A percentile compares a stretch with the other conserved stretches of the same genome.
Conservation (phyloP, 2,113 vertebrate genomes). For the Rhadina sibilatrix region DNA sequence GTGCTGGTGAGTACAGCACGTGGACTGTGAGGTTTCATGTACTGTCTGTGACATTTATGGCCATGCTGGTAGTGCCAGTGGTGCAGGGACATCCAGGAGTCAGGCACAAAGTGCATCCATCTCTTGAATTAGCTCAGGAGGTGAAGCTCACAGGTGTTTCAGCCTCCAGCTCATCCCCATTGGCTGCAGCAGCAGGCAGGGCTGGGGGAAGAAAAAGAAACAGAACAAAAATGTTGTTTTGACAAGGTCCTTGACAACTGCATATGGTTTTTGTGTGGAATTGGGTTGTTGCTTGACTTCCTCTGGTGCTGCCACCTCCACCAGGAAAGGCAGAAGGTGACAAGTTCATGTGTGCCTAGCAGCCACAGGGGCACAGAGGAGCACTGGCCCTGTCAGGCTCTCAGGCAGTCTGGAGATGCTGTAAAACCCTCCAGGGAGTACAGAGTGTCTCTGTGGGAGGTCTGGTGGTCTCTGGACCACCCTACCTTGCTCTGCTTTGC, state of each 20-base stretch:
- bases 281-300: neutral
- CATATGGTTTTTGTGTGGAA: neutral
- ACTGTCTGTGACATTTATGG: rapidly evolving
- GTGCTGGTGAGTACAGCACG: rapidly evolving
- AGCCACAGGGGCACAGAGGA: neutral
- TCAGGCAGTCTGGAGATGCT: neutral
- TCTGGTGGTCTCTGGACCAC: neutral
- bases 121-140: neutral
- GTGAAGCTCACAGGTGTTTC: neutral
- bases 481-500: neutral
- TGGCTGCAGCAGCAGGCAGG: neutral
- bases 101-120: rapidly evolving
- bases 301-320: neutral
- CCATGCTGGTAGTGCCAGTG: neutral
- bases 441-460: neutral
- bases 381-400: neutral
- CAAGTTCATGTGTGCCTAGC: neutral
- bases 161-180: neutral
- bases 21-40: neutral
- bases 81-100: neutral
- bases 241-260: neutral
- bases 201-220: neutral
- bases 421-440: neutral
- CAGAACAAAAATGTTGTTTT: neutral
- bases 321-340: neutral